phyloP scores from a whole-genome alignment of 2,888 invertebrate genomes.

The Cremastinae sp. region DNA sequence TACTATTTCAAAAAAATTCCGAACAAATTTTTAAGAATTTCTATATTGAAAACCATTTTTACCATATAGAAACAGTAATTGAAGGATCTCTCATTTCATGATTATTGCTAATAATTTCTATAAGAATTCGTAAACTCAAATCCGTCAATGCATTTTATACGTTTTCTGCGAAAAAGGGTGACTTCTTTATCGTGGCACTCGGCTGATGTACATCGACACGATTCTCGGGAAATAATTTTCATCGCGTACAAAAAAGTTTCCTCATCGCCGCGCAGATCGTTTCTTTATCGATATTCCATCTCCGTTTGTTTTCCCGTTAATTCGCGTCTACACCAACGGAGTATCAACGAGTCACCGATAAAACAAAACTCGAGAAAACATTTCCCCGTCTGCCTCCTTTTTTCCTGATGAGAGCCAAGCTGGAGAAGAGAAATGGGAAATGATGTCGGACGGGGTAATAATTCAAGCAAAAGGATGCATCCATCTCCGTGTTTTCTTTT shows the following conservation, averaged over 20 bases:
- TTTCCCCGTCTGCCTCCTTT: neutral
- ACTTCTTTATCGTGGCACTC: no score
- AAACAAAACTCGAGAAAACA: slow-evolving; percentile 26
- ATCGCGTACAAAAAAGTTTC: neutral
- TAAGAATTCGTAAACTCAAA: no score
- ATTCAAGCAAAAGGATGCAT: slow-evolving; percentile 79
- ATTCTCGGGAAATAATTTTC: neutral
- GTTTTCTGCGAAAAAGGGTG: no score
- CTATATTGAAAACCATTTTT: no score
- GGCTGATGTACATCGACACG: neutral
- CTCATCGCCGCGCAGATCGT: neutral
- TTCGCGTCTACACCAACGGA: no score
- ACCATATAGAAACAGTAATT: no score
- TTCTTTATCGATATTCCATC: slow-evolving; percentile 7
- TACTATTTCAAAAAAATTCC: no score
- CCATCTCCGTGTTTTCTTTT: slow-evolving; percentile 66
- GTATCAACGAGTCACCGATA: neutral
- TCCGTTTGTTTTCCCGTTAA: no score
- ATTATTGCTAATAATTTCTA: no score
- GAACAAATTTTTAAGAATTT: no score
- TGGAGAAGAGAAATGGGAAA: slow-evolving; percentile 55
- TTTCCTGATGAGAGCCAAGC: slow-evolving; percentile 9
- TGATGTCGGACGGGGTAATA: slow-evolving; percentile 70
- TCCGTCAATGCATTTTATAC: no score
- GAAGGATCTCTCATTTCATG: no score